Evolutionary conservation across 2,888 invertebrate genomes (phyloP), one percentile per base, ranked within the genome.

Genomic region (Folsomia candida): DNA sequence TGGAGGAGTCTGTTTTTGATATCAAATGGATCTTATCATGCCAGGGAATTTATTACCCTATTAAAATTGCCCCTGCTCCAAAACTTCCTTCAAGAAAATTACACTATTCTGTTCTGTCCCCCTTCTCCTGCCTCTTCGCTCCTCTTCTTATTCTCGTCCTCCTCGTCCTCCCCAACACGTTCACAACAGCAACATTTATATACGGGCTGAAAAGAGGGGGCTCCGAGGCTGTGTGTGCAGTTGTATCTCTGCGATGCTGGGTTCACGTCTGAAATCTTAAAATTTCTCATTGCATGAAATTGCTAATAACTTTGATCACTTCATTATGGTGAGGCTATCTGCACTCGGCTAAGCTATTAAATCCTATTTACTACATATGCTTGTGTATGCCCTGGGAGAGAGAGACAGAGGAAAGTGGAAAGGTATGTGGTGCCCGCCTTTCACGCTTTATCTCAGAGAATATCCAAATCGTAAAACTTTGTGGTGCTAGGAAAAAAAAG

Each of bases 21-120:
- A 64, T 64, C 47, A 37, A 64, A 64, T 64, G 51, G 63, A 64
- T 64, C 63, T 64, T 64, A 64, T 64, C 63, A 47, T 29, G 2
- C n/a, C 51, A 28, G 2, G 22, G 28, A 29, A 64, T 64, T 64
- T 64, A 64, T 64, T 29, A 47, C 63, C 63, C 63, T 64, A 64
- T 64, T 64, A 64, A 64, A 64, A 64, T 51, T 64, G 28, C 29
- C 63, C 63, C 63, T 64, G 51, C 54, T 18, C 54, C 54, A 18
- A 54, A 54, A 54, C 18, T 22, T 54, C 22, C 54, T 22, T 54
- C 54, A 54, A 54, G 54, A 54, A 54, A 54, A 54, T 54, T 54
- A 54, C 54, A 20, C 54, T 54, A 22, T 54, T 22, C 54, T 22
- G 11, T 20, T 54, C 22, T 54, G 22, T 54, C 22, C 54, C 20